phyloP scores from a whole-genome alignment of 2,888 invertebrate genomes.

The Macaria liturata region DNA sequence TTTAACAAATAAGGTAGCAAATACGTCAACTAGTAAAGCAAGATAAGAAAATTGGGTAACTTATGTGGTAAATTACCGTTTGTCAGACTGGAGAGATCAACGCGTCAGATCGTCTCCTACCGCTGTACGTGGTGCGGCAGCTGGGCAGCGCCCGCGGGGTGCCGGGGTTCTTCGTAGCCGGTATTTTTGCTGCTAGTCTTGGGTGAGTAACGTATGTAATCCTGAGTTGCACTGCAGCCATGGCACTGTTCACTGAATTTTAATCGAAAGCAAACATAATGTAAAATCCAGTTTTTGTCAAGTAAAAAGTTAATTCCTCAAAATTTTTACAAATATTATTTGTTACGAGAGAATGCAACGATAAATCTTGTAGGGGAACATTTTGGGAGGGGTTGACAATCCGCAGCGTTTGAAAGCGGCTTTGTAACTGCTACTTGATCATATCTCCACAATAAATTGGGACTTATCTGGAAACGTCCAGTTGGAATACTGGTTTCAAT shows the following conservation, averaged over 20 bases:
- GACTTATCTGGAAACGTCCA: slow-evolving; percentile 65
- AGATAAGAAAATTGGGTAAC: slow-evolving; percentile 4
- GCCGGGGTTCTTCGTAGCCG: slow-evolving; percentile 97
- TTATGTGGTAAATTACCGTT: slow-evolving; percentile 22
- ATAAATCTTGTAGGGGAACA: too few relatives aligned
- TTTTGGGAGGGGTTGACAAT: slow-evolving; percentile 21
- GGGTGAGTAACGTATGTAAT: slow-evolving; percentile 82
- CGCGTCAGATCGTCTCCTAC: slow-evolving; percentile 92
- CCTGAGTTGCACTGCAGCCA: too few relatives aligned
- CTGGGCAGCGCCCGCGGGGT: slow-evolving; percentile 90
- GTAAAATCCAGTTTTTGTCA: too few relatives aligned
- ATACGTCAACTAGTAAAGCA: not conserved
- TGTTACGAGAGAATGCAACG: too few relatives aligned
- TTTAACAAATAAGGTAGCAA: not conserved
- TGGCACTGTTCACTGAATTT: too few relatives aligned
- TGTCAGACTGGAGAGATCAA: slow-evolving; percentile 84
- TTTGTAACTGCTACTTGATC: slow-evolving; percentile 48
- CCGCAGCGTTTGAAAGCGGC: slow-evolving; percentile 45
- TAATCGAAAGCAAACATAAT: too few relatives aligned
- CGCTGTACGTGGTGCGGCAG: slow-evolving; percentile 93
- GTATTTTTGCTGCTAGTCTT: slow-evolving; percentile 97
- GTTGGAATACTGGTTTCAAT: slow-evolving; percentile 67
- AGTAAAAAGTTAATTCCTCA: too few relatives aligned
- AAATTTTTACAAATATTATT: too few relatives aligned
- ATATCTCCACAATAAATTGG: slow-evolving; percentile 44